Base-by-base conservation (phyloP, 2,888 invertebrate genomes). In the Thumatha senex region DNA sequence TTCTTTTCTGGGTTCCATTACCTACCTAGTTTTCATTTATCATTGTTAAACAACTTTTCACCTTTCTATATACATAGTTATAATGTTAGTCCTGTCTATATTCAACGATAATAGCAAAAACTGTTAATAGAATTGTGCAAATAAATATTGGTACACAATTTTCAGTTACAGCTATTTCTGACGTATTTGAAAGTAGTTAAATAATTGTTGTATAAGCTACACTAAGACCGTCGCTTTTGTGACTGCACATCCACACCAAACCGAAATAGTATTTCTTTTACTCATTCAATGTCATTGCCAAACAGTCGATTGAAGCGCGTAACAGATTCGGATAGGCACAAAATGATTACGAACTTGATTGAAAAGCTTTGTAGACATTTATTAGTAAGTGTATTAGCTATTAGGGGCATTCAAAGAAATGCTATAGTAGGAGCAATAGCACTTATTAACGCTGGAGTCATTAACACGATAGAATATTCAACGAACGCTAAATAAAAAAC, bases 231-330 rank as follows among this genome's bases (percentile, higher is more conserved):
- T 54, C 43, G 41, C 49, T 48, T 51, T 55, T 61, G 53, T 43
- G 61, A 52, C 46, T 58, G 39, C 43, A 56, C 61, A 67, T 66
- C 63, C 56, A 66, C 66, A 63, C 58, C 38, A 14, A 51, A 35
- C 49, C 42, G 50, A 67, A 69, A 66, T 69, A 69, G 61, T 58
- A 54, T 57, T 57, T 58, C 55, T 60, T 66, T 49, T 53, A 66
- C 66, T 63, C 52, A 40, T 40, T 54, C 63, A 66, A 63, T 66
- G 67, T 67, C 69, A 69, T 55, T 61, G 67, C 66, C 69, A 63
- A 68, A 56, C 42, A 41, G 49, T 58, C 54, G 53, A 61, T 48
- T 48, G 46, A 46, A 52, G 43, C 51, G 41, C 54, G 57, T 54
- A 58, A 56, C 51, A 58, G 39, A 51, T 56, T 43, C 41, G 46